Evolutionary conservation across 1,140 invertebrate genomes (phyloP).

Genomic region (Drosophila bocqueti): DNA sequence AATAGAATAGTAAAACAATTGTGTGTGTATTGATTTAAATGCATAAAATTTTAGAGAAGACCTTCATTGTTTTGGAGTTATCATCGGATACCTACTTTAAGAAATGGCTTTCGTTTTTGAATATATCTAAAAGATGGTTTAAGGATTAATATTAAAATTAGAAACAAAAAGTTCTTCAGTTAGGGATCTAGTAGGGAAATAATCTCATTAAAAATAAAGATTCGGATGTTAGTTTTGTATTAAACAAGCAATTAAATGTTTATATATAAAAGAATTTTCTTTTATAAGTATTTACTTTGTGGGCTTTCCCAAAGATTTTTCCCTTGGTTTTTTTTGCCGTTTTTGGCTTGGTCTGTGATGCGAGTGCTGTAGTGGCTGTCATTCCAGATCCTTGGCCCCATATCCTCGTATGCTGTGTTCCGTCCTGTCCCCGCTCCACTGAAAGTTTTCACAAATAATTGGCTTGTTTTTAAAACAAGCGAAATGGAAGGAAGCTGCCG

Average conservation of each 20-base stretch:
- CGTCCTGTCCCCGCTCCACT: background rate
- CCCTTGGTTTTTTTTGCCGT: slow-evolving; percentile 16
- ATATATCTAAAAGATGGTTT: background rate
- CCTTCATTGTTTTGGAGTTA: background rate
- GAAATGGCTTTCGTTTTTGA: background rate
- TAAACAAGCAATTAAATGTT: background rate
- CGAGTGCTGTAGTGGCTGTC: slow-evolving; percentile 6
- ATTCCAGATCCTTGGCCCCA: slow-evolving; percentile 14
- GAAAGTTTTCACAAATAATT: slow-evolving; percentile 69
- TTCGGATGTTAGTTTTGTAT: background rate
- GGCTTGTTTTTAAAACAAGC: slow-evolving; percentile 67
- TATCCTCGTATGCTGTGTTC: slow-evolving; percentile 4
- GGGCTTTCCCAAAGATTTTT: background rate
- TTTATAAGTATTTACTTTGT: background rate
- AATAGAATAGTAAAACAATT: background rate
- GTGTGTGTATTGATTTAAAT: too few species aligned
- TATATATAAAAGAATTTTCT: background rate
- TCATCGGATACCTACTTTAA: background rate
- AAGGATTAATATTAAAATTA: too few species aligned
- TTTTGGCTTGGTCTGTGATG: slow-evolving; percentile 26
- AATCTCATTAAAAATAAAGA: background rate
- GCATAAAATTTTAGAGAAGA: background rate
- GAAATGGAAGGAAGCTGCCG: slow-evolving; percentile 36
- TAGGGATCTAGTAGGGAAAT: too few species aligned
- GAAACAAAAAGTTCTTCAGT: too few species aligned